A percentile compares a stretch with the other conserved stretches of the same genome.
These are phyloP conservation scores for Parauchenoglanis punctatus DNA, from an alignment of 2,797 vertebrate species.

Conservation along the genomic window DNA sequence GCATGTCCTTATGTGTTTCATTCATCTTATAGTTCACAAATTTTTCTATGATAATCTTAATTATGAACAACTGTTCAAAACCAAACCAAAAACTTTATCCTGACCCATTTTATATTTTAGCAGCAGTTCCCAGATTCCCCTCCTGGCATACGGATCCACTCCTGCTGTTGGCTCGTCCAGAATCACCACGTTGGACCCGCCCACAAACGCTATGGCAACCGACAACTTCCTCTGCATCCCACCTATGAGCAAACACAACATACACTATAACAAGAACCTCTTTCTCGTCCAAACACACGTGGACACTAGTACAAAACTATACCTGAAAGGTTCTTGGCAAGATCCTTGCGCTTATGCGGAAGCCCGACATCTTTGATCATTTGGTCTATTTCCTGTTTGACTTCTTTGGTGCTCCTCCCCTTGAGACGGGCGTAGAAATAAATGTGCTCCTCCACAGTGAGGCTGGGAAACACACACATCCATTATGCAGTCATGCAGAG, in stretches of 20 bases:
- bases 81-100: not conserved
- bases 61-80: not conserved
- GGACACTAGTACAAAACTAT: constrained; percentile 13
- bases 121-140: constrained; percentile 97
- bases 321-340: constrained; percentile 93
- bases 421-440: constrained; percentile 96
- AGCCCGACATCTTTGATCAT: constrained; percentile 92
- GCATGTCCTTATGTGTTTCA: not conserved
- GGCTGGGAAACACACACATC: constrained; percentile 67
- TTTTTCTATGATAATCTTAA: not conserved
- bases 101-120: constrained; percentile 94
- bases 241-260: constrained; percentile 69
- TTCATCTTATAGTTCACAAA: not conserved
- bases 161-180: constrained; percentile 97
- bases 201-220: constrained; percentile 94
- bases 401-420: constrained; percentile 80
- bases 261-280: not conserved
- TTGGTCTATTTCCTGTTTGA: constrained; percentile 88
- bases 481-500: constrained; percentile 25
- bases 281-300: not conserved
- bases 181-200: constrained; percentile 94
- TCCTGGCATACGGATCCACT: constrained; percentile 94
- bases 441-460: constrained; percentile 97
- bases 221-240: constrained; percentile 99
- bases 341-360: constrained; percentile 89